Conservation (phyloP, 2,113 vertebrate species). For the Pseudolaguvia tuberculata region DNA sequence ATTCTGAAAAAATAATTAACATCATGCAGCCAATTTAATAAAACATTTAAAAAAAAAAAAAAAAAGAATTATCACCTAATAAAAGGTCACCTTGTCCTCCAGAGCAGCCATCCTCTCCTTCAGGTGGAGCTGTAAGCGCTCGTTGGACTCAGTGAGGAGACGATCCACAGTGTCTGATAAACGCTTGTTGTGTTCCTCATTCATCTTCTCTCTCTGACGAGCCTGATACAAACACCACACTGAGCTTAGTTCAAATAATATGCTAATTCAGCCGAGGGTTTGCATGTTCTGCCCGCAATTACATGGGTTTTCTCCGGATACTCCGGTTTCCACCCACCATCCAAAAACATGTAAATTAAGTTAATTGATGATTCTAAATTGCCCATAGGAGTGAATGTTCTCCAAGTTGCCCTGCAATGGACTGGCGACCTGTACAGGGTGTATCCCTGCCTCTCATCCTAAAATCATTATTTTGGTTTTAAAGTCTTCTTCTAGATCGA, state of each 20-base stretch:
- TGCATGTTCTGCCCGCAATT: no score
- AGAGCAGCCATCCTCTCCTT: slow-evolving; percentile 97
- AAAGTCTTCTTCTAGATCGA: no score
- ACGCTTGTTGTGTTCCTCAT: slow-evolving; percentile 97
- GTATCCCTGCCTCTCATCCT: no score
- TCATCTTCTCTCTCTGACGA: slow-evolving; percentile 99
- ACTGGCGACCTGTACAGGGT: no score
- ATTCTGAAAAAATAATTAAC: slow-evolving; percentile 71
- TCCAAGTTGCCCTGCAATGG: no score
- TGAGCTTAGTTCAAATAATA: not conserved
- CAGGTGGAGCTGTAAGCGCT: slow-evolving; percentile 91
- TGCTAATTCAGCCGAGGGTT: no score
- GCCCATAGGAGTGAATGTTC: no score
- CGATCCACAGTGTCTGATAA: slow-evolving; percentile 94
- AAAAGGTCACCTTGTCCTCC: slow-evolving; percentile 84
- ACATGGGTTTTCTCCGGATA: no score
- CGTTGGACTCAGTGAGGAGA: slow-evolving; percentile 95
- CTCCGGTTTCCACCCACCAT: no score
- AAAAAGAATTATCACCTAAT: not conserved
- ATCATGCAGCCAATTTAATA: not conserved
- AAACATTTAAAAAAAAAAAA: not conserved
- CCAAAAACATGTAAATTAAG: no score
- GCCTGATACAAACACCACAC: slow-evolving; percentile 70
- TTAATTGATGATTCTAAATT: no score
- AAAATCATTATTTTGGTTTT: no score